Percentiles rank a stretch among this genome's conserved stretches.
phyloP scores from a whole-genome alignment of 92 coral and sea anemone genomes.

The Palythoa caribaeorum region DNA sequence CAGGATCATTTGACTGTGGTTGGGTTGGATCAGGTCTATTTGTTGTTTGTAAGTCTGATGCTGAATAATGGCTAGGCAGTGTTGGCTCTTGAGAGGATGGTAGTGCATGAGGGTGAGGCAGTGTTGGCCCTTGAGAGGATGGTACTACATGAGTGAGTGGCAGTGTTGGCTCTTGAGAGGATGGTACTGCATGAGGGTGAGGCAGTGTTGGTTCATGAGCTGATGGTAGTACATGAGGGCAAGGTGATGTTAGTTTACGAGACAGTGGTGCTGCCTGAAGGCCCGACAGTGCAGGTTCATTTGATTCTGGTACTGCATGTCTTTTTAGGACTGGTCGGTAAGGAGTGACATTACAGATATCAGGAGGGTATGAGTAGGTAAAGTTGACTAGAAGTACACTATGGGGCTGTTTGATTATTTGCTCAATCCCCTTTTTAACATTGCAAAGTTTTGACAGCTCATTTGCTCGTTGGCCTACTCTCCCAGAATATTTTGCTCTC shows the following conservation, averaged over 20 bases:
- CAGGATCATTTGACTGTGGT: not conserved
- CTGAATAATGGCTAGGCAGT: not conserved
- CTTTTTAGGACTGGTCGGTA: not conserved
- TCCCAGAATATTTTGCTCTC: constrained; percentile 50
- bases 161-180: not conserved
- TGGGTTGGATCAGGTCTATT: not conserved
- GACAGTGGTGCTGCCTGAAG: not conserved
- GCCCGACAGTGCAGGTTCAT: not conserved
- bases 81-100: not conserved
- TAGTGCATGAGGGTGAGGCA: not conserved
- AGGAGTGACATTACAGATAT: not conserved
- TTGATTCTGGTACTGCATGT: not conserved
- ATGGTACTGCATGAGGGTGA: not conserved
- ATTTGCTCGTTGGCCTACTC: constrained; percentile 59
- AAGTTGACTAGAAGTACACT: not conserved
- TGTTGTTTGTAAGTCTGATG: not conserved
- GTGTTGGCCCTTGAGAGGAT: not conserved
- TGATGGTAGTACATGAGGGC: not conserved
- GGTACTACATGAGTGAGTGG: not conserved
- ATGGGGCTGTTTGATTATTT: not conserved
- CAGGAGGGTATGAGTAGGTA: not conserved
- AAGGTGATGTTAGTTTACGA: too few relatives aligned
- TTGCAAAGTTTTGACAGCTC: constrained; percentile 41
- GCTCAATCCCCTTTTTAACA: not conserved
- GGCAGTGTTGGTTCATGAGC: not conserved